Percentiles rank a stretch among this genome's conserved stretches.
Conservation (phyloP, 2,888 invertebrate species). For the Oligia strigilis region DNA sequence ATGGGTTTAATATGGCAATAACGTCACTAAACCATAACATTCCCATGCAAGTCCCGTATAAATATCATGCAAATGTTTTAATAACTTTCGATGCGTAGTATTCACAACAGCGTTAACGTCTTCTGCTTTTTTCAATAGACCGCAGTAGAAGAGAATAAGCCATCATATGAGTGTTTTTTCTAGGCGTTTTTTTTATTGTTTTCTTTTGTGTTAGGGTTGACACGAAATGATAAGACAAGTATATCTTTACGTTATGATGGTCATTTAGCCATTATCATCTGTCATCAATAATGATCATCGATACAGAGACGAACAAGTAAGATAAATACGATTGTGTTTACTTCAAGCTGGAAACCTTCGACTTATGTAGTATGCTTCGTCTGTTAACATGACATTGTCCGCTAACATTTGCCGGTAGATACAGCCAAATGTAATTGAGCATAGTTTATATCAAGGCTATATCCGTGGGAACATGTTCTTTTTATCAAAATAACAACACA, state of each 20-base stretch:
- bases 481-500: constrained; percentile 34
- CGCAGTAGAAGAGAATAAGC: background rate
- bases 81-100: constrained; percentile 56
- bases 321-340: constrained; percentile 19
- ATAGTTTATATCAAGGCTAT: constrained; percentile 26
- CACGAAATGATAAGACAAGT: background rate
- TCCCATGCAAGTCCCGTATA: constrained; percentile 56
- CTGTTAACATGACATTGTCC: constrained; percentile 48
- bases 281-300: background rate
- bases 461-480: constrained; percentile 9
- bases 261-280: background rate
- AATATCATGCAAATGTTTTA: constrained; percentile 66
- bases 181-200: background rate
- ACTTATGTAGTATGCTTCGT: constrained; percentile 24
- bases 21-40: constrained; percentile 66
- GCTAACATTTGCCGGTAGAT: constrained; percentile 18
- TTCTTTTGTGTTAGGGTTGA: constrained; percentile 5
- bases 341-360: constrained; percentile 23
- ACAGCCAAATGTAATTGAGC: constrained; percentile 37
- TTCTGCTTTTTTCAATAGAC: constrained; percentile 19
- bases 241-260: background rate
- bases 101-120: constrained; percentile 38
- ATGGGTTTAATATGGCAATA: constrained; percentile 61
- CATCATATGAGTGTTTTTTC: background rate
- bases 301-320: constrained; percentile 4